phyloP scores from a whole-genome alignment of 2,113 vertebrate species.

The Diglossa brunneiventris region DNA sequence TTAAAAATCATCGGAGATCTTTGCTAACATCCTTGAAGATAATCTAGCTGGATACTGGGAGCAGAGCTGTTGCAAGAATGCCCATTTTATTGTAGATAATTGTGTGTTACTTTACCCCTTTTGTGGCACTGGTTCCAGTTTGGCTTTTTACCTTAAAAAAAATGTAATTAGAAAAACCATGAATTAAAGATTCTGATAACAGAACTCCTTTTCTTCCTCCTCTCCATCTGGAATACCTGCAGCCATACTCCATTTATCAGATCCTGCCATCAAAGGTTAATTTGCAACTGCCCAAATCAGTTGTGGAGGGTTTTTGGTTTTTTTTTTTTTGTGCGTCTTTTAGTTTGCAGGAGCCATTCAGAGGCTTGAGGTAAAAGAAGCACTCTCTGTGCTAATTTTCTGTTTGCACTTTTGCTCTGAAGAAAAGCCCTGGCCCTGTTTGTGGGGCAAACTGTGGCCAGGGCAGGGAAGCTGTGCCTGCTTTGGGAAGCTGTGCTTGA shows the following conservation, averaged over 20 bases:
- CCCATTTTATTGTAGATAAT: neutral
- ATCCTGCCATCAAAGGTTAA: conserved; percentile 22
- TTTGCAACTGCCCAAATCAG: neutral
- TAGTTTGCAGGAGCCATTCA: neutral
- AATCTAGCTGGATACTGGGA: neutral
- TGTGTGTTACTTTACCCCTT: neutral
- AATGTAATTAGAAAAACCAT: neutral
- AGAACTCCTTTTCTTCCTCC: conserved; percentile 15
- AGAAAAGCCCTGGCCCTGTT: neutral
- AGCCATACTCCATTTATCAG: conserved; percentile 3
- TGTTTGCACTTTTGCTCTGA: conserved; percentile 18
- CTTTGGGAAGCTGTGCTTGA: conserved; percentile 53
- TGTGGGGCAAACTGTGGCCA: neutral
- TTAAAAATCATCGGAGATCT: neutral
- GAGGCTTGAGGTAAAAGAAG: neutral
- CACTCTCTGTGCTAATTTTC: neutral
- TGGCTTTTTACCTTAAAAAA: neutral
- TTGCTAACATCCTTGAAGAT: neutral
- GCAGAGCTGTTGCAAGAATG: neutral
- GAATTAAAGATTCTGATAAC: neutral
- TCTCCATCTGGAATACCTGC: conserved; percentile 8
- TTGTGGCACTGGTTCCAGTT: accelerated
- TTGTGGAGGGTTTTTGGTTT: neutral
- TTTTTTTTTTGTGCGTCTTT: neutral
- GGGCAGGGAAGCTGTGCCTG: neutral